A percentile compares a stretch with the other conserved stretches of the same genome.
Evolutionary conservation across 1,140 invertebrate genomes (phyloP).

Genomic region (Drosophila sulfurigaster): DNA sequence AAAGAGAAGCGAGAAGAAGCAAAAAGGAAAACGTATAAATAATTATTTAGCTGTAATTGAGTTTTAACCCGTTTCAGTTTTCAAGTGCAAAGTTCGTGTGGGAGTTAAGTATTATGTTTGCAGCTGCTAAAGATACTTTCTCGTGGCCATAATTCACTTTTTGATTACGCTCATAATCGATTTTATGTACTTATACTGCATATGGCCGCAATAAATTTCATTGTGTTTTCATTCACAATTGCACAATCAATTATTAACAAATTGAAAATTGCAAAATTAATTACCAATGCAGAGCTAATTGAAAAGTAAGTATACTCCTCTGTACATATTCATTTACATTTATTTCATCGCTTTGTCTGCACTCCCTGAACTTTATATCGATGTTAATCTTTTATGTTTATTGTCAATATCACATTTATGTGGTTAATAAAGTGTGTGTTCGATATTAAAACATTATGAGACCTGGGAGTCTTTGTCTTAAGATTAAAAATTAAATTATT

Average conservation of each 20-base stretch:
- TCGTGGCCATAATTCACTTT: background rate
- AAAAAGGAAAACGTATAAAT: background rate
- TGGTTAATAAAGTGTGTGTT: no score
- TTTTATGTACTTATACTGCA: background rate
- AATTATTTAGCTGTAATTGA: constrained; percentile 6
- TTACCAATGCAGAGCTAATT: background rate
- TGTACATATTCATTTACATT: no score
- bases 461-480: no score
- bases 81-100: background rate
- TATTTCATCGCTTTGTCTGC: no score
- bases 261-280: background rate
- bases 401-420: no score
- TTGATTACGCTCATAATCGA: background rate
- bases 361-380: no score
- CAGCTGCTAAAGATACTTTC: background rate
- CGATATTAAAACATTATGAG: no score
- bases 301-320: no score
- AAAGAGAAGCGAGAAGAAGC: constrained; percentile 10
- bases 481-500: no score
- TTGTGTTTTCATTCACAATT: background rate
- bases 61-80: background rate
- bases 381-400: no score
- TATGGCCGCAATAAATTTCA: constrained; percentile 4
- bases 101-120: background rate
- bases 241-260: constrained; percentile 6